A percentile compares a stretch with the other conserved stretches of the same genome.
Conservation (phyloP, 2,888 invertebrate species). For the Agrochola macilenta region DNA sequence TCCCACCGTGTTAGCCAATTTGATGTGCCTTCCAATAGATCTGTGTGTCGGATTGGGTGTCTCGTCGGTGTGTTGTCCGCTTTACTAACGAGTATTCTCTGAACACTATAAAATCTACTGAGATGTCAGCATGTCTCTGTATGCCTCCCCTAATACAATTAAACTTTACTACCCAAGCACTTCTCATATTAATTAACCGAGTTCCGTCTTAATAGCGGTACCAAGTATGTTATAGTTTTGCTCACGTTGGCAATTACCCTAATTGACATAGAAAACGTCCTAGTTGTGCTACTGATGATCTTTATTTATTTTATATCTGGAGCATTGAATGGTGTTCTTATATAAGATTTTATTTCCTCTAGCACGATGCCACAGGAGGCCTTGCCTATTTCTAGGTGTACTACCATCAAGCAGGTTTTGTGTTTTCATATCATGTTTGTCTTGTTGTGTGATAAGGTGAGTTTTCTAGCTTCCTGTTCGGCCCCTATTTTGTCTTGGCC, state of each 20-base stretch:
- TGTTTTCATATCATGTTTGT: constrained; percentile 33
- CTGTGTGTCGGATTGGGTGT: constrained; percentile 34
- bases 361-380: constrained; percentile 2
- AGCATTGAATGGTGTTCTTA: constrained; percentile 14
- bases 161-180: constrained; percentile 47
- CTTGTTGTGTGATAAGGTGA: constrained; percentile 20
- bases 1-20: constrained; percentile 48
- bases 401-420: constrained; percentile 34
- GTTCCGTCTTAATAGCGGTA: constrained; percentile 49
- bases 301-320: constrained; percentile 32
- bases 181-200: constrained; percentile 48
- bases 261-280: constrained; percentile 57
- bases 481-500: constrained; percentile 16
- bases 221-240: constrained; percentile 51
- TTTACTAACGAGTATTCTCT: constrained; percentile 45
- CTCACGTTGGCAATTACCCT: constrained; percentile 57
- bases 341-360: constrained; percentile 13
- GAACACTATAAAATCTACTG: constrained; percentile 36
- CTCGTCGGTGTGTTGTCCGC: constrained; percentile 8
- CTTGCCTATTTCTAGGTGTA: constrained; percentile 6
- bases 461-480: constrained; percentile 36
- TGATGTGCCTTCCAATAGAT: constrained; percentile 43
- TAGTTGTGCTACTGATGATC: constrained; percentile 31
- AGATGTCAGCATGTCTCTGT: constrained; percentile 2
- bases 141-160: constrained; percentile 54